Evolutionary conservation across 2,888 invertebrate genomes (phyloP).

Genomic region (Netelia inedita): DNA sequence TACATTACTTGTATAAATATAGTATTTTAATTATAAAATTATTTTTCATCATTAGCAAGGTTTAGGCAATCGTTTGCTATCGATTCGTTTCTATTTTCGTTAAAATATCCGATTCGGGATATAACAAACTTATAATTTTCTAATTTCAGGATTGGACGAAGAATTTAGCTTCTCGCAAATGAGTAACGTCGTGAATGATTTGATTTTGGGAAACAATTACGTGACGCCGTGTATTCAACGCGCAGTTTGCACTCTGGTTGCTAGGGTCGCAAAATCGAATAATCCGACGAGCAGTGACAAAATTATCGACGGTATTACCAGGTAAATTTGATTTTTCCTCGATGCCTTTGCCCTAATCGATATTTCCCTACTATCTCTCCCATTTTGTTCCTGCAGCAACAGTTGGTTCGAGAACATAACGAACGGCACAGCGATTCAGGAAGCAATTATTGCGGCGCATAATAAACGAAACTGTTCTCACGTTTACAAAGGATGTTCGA

Average conservation of each 20-base stretch:
- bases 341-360: not conserved
- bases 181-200: constrained; percentile 79
- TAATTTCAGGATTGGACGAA: constrained; percentile 72
- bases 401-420: constrained; percentile 85
- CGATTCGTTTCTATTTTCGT: not conserved
- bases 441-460: constrained; percentile 85
- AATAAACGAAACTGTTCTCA: constrained; percentile 83
- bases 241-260: constrained; percentile 81
- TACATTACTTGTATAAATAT: constrained; percentile 18
- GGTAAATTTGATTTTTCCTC: constrained; percentile 74
- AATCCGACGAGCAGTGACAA: constrained; percentile 82
- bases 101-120: not conserved
- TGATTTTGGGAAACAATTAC: constrained; percentile 80
- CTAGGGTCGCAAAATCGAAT: constrained; percentile 75
- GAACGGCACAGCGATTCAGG: constrained; percentile 86
- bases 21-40: not conserved
- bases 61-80: too few relatives aligned
- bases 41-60: too few relatives aligned
- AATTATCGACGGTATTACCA: constrained; percentile 83
- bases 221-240: constrained; percentile 82
- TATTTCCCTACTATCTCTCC: not conserved
- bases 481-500: constrained; percentile 84
- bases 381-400: constrained; percentile 82
- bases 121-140: too few relatives aligned
- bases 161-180: constrained; percentile 73